Conservation (phyloP, 2,113 vertebrate species). For the Paratilapia polleni region DNA sequence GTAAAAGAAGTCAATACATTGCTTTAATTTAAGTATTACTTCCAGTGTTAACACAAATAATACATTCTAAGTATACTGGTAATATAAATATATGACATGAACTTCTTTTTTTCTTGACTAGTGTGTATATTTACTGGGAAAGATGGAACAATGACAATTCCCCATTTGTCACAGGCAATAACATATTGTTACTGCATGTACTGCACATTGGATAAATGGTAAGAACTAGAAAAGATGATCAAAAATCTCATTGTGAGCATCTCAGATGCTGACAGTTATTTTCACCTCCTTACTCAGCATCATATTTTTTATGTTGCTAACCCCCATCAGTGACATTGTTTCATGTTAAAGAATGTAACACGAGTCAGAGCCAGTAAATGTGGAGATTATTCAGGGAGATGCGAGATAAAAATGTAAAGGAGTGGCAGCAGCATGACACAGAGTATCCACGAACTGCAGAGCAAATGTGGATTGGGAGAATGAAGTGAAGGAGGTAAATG, state of each 20-base stretch:
- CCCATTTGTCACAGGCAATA: neutral
- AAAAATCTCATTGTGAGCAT: neutral
- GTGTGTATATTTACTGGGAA: neutral
- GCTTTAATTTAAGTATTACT: neutral
- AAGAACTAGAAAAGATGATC: neutral
- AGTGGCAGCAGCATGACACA: slow-evolving; percentile 36
- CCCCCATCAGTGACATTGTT: slow-evolving; percentile 10
- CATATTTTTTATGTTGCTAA: neutral
- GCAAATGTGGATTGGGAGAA: slow-evolving; percentile 40
- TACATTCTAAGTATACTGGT: neutral
- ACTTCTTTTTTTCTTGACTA: neutral
- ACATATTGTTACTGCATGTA: neutral
- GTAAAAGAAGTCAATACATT: neutral
- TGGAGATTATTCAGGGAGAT: slow-evolving; percentile 10
- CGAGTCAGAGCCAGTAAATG: neutral
- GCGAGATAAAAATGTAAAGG: slow-evolving; percentile 32
- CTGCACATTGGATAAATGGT: neutral
- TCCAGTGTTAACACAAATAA: neutral
- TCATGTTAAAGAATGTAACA: slow-evolving; percentile 28
- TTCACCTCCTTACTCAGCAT: neutral
- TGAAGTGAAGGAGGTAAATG: slow-evolving; percentile 52
- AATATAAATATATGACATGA: neutral
- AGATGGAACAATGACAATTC: neutral
- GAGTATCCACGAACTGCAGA: slow-evolving; percentile 36
- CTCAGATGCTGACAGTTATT: neutral